Conservation (phyloP, 2,888 invertebrate genomes). For the Dryomyza anilis region DNA sequence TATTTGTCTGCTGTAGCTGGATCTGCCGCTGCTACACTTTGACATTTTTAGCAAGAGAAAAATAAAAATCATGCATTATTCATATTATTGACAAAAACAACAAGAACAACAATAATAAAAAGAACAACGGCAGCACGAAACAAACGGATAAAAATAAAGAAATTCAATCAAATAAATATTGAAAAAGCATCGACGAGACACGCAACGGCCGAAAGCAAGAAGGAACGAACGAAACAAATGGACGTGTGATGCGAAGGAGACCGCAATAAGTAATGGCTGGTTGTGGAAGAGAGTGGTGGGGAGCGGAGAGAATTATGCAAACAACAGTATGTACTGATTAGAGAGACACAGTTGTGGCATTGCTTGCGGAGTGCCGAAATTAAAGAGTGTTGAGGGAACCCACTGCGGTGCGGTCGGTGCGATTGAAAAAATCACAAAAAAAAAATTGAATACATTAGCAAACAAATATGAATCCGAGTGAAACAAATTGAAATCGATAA, state of each 20-base stretch:
- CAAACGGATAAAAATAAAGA: neutral
- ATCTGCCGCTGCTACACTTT: no score
- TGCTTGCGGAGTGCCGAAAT: neutral
- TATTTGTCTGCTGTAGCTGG: no score
- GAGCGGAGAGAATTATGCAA: neutral
- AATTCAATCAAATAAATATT: conserved; percentile 22
- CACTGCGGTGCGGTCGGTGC: no score
- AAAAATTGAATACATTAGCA: conserved; percentile 5
- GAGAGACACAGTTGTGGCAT: neutral
- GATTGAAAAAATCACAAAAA: no score
- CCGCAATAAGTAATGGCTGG: neutral
- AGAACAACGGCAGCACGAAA: neutral
- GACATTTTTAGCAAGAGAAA: neutral
- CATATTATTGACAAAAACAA: no score
- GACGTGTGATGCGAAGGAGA: neutral
- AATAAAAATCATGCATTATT: no score
- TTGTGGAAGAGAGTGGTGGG: neutral
- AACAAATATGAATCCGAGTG: conserved; percentile 5
- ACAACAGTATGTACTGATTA: conserved; percentile 7
- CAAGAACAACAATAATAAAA: no score
- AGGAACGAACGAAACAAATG: neutral
- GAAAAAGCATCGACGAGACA: conserved; percentile 5
- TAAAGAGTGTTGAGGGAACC: no score
- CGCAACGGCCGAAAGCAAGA: neutral
- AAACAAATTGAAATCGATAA: conserved; percentile 6